Conservation (phyloP, 2,797 vertebrate genomes). For the Columba guinea region DNA sequence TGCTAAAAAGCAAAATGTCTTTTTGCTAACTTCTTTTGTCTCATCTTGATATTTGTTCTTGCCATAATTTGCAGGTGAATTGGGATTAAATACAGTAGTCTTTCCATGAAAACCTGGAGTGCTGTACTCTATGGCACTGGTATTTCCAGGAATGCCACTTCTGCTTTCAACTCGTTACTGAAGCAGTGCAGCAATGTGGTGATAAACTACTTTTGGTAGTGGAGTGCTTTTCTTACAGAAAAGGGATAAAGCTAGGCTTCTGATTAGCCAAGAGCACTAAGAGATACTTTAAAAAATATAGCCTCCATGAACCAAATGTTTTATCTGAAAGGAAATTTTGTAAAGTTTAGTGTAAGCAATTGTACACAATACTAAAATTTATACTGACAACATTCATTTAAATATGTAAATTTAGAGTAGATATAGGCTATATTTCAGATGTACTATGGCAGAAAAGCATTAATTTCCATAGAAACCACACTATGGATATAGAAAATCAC, state of each 20-base stretch:
- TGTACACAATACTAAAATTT: not conserved
- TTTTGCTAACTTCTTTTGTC: not conserved
- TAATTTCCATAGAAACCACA: not conserved
- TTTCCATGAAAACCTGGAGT: not conserved
- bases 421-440: not conserved
- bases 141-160: not conserved
- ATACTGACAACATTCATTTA: not conserved
- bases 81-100: not conserved
- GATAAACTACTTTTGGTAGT: not conserved
- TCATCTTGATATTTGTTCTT: not conserved
- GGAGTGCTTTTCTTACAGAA: not conserved
- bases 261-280: not conserved
- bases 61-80: not conserved
- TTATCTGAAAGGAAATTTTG: not conserved
- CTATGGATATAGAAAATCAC: not conserved
- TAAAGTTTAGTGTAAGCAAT: not conserved
- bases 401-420: slow-evolving; percentile 33
- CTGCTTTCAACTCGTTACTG: not conserved
- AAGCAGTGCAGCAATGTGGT: not conserved
- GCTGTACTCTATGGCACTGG: not conserved
- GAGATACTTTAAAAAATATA: not conserved
- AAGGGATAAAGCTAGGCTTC: not conserved
- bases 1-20: not conserved
- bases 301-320: not conserved
- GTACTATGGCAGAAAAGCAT: not conserved